These are phyloP conservation scores for Drosophila ercepeae DNA, from an alignment of 1,140 invertebrate genomes.

Conservation along the genomic window DNA sequence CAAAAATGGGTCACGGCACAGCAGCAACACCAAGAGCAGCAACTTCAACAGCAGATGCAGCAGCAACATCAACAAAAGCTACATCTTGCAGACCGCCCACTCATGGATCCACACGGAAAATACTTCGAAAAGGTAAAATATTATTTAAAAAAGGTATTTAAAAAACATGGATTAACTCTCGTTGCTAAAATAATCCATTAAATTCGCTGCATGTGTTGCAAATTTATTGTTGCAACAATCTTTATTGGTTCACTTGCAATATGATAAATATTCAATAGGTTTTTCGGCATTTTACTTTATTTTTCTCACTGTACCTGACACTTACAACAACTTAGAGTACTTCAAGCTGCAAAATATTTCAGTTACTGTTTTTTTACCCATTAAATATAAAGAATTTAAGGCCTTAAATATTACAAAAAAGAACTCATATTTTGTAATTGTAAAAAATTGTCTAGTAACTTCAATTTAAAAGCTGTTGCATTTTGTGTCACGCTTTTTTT, in stretches of 20 bases:
- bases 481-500: background rate
- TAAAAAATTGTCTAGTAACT: background rate
- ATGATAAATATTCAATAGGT: too few relatives aligned
- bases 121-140: too few relatives aligned
- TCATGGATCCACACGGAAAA: background rate
- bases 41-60: background rate
- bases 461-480: background rate
- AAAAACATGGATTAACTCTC: too few relatives aligned
- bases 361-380: background rate
- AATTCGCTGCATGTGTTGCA: too few relatives aligned
- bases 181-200: too few relatives aligned
- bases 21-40: constrained; percentile 4
- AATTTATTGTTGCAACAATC: too few relatives aligned
- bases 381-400: background rate
- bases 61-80: constrained; percentile 2
- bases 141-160: background rate
- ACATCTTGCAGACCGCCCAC: background rate
- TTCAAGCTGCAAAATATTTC: background rate
- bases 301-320: too few relatives aligned
- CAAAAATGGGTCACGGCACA: constrained; percentile 22
- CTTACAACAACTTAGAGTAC: too few relatives aligned
- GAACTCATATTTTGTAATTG: background rate
- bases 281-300: too few relatives aligned
- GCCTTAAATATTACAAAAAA: background rate
- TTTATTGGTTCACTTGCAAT: too few relatives aligned